Evolutionary conservation across 1,140 invertebrate species (phyloP), one percentile per base, ranked within the genome.

Genomic region (Glossosoma conforme): DNA sequence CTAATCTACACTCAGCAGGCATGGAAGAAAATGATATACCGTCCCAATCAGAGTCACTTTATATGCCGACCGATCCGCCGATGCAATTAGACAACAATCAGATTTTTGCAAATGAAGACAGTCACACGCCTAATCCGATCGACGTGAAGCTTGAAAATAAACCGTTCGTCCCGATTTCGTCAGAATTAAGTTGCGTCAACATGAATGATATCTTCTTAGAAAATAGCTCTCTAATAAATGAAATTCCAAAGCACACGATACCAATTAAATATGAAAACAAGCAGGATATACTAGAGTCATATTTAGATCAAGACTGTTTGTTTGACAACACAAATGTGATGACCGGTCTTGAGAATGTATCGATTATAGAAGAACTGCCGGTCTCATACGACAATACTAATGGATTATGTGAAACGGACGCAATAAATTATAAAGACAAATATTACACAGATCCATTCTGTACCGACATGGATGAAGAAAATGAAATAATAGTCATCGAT

Each of bases 401-500:
- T 15, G 24, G 35, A 11, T 10, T 19, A 10, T 20, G 28, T 20
- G 36, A 35, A 13, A 35, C 18, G 13, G 25, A 43, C 1, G 10
- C 14, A 8, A 13, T 38, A 19, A 18, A 51, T 17, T 51, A 43
- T 17, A 19, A 32, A 17, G 48, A 44, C 13, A 30, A 35, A 15
- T 37, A 36, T 44, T 35, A 6, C 17, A 22, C 9, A 32, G 33
- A 44, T 11, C 11, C 13, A 15, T 14, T 38, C 3, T 20, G 14
- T 13, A 20, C 9, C 6, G 40, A 22, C 13, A 21, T 30, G 24
- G 30, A 25, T 17, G 46, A 49, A 17, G 37, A 41, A 32, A 19
- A 40, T 25, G 46, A 49, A 21, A 49, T 49, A 19, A 49, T 49
- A 32, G 20, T 50, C 4, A 40, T 43, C 2, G 54, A 74, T 17